Evolutionary conservation across 2,113 vertebrate genomes (phyloP).

Genomic region (Pagrus major): DNA sequence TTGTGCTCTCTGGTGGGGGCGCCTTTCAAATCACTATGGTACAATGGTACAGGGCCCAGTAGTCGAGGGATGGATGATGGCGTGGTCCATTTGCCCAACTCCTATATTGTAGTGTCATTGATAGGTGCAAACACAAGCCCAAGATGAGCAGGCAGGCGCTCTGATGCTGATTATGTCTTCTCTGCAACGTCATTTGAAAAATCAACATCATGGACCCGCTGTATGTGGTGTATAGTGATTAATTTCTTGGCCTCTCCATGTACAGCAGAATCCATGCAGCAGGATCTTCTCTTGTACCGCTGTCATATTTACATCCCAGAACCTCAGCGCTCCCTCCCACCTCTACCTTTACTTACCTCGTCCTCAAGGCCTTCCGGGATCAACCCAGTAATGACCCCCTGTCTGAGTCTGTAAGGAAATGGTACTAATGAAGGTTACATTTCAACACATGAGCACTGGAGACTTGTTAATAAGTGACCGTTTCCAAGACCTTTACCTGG

Average conservation of each 20-base stretch:
- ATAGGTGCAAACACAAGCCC: too few relatives aligned
- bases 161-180: too few relatives aligned
- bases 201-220: background rate
- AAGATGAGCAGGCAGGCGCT: too few relatives aligned
- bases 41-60: too few relatives aligned
- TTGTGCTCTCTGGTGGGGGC: too few relatives aligned
- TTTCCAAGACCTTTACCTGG: conserved; percentile 44
- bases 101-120: too few relatives aligned
- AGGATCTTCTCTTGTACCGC: background rate
- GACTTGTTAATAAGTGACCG: conserved; percentile 75
- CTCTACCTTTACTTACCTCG: background rate
- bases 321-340: background rate
- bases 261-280: background rate
- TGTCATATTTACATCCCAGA: background rate
- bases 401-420: conserved; percentile 24
- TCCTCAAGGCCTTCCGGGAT: conserved; percentile 2
- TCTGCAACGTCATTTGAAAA: too few relatives aligned
- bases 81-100: too few relatives aligned
- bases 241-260: background rate
- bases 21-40: too few relatives aligned
- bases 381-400: conserved; percentile 14
- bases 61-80: too few relatives aligned
- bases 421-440: conserved; percentile 61
- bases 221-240: background rate
- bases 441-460: conserved; percentile 55